A percentile compares a stretch with the other conserved stretches of the same genome.
Evolutionary conservation across 2,113 vertebrate species (phyloP).

Genomic region (Planiliza haematocheilus): DNA sequence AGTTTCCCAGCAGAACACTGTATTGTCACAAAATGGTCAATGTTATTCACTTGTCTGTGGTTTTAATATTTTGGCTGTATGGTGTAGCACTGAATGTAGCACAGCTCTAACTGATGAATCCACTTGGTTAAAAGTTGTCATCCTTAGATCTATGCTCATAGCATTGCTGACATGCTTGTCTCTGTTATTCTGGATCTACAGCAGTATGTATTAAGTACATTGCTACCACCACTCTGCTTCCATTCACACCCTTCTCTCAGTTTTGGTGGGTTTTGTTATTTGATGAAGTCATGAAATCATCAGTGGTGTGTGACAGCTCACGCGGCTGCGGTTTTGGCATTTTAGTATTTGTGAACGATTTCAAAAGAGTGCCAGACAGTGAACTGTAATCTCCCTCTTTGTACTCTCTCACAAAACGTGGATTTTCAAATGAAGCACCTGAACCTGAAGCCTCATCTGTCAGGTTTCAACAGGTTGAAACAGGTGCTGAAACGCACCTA

Average conservation of each 20-base stretch:
- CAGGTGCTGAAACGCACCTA: constrained; percentile 5
- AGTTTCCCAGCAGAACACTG: too few relatives aligned
- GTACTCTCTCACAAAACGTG: constrained; percentile 9
- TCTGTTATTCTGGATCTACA: too few relatives aligned
- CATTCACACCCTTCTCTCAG: not conserved
- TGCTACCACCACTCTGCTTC: not conserved
- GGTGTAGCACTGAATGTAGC: too few relatives aligned
- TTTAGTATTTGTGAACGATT: constrained; percentile 16
- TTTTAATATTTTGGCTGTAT: too few relatives aligned
- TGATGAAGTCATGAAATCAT: constrained; percentile 21
- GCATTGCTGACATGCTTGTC: too few relatives aligned
- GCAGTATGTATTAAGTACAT: too few relatives aligned
- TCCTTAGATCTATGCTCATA: too few relatives aligned
- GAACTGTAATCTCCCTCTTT: constrained; percentile 29
- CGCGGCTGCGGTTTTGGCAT: not conserved
- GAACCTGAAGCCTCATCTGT: constrained; percentile 9
- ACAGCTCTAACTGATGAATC: too few relatives aligned
- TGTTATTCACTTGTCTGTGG: too few relatives aligned
- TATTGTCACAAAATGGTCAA: too few relatives aligned
- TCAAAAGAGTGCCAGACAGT: constrained; percentile 16
- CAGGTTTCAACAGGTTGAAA: constrained; percentile 53
- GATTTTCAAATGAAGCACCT: constrained; percentile 10
- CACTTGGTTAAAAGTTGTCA: too few relatives aligned
- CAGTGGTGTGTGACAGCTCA: constrained; percentile 4
- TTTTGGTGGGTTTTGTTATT: constrained; percentile 29